Evolutionary conservation across 2,797 vertebrate genomes (phyloP), one percentile per base, ranked within the genome.

Genomic region (Anas flavirostris): DNA sequence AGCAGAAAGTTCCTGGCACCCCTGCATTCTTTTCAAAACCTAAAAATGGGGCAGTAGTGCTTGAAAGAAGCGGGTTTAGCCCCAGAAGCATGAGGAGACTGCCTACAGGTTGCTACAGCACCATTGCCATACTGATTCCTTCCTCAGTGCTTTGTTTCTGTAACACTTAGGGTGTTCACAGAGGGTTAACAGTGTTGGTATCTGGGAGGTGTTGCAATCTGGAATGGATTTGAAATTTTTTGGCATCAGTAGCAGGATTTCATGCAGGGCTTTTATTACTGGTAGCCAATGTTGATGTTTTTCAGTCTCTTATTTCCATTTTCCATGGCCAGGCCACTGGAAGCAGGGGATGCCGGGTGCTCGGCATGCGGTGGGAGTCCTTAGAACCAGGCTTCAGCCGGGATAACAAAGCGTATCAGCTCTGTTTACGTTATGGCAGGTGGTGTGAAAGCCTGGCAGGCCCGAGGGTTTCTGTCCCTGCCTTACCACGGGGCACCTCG

Each of bases 341-440:
- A 60, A 72, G 18, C 16, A 12, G 37, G 44, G 21, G 16, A 7
- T 55, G 6, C 31, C 10, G 1, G 0, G 0, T 48, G n/a, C 25
- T 48, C 16, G 28, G 41, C 55, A 8, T 39, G 46, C 63, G 25
- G 9, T 12, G 8, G 16, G 19, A 59, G 64, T n/a, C 37, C 26
- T 55, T 41, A 33, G 48, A 72, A 53, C 12, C 11, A 17, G 22
- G 16, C 39, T 84, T 88, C 63, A 70, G 41, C 10, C 26, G 29
- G 31, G 33, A 23, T 31, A 50, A 70, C 12, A 23, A 58, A 84
- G 21, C 44, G 2, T 31, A 16, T 59, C 28, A 26, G 22, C 8
- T 39, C 6, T 33, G 44, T 4, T 0, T 35, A 13, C 16, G 3
- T 52, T 25, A 17, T 7, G 19, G 52, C 29, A 31, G 50, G 48